Conservation (phyloP, 1,140 invertebrate species). For the Macrocentrus cingulum region DNA sequence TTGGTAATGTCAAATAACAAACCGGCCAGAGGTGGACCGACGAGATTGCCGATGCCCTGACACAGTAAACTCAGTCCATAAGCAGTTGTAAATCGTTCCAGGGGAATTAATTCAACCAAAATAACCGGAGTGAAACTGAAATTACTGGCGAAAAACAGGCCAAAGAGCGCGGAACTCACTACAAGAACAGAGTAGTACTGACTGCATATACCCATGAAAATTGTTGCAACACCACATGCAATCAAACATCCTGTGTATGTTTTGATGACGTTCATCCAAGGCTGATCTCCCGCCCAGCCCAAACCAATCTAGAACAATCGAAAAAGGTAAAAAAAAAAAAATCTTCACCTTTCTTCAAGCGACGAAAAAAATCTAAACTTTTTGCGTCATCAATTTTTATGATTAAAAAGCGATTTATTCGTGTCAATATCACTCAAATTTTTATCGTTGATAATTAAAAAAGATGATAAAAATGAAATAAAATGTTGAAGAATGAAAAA, state of each 20-base stretch:
- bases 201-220: slow-evolving; percentile 71
- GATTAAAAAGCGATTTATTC: too few relatives aligned
- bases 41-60: slow-evolving; percentile 75
- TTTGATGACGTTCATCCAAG: slow-evolving; percentile 82
- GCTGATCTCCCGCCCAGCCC: slow-evolving; percentile 86
- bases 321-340: slow-evolving; percentile 1
- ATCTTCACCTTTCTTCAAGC: too few relatives aligned
- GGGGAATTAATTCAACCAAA: slow-evolving; percentile 75
- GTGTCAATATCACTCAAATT: too few relatives aligned
- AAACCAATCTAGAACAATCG: slow-evolving; percentile 67
- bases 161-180: slow-evolving; percentile 69
- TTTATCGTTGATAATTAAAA: too few relatives aligned
- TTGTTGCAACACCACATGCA: slow-evolving; percentile 72
- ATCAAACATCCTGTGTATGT: slow-evolving; percentile 78
- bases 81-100: slow-evolving; percentile 82
- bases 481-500: too few relatives aligned
- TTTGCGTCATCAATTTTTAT: too few relatives aligned
- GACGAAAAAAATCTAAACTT: too few relatives aligned
- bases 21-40: slow-evolving; percentile 70
- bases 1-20: slow-evolving; percentile 70
- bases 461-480: too few relatives aligned
- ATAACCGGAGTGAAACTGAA: slow-evolving; percentile 88
- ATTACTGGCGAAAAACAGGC: slow-evolving; percentile 81
- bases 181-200: slow-evolving; percentile 65
- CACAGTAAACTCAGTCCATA: slow-evolving; percentile 85